A percentile compares a stretch with the other conserved stretches of the same genome.
Conservation (phyloP, 2,113 vertebrate species). For the Pseudorectes ferrugineus region DNA sequence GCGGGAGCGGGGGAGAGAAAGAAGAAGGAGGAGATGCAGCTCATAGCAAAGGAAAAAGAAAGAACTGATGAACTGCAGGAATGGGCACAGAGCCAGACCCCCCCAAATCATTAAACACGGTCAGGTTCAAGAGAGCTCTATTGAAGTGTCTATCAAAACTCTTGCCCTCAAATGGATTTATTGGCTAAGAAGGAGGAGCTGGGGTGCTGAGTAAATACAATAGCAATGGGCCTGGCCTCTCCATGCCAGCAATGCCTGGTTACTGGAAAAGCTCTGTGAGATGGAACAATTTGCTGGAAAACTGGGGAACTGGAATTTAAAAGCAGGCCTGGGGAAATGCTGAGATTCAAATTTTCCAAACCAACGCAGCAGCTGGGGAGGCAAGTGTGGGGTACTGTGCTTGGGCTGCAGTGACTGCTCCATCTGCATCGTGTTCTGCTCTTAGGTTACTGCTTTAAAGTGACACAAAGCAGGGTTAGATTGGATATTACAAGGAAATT, state of each 20-base stretch:
- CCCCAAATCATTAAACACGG: constrained; percentile 67
- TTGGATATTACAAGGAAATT: not conserved
- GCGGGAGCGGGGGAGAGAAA: not conserved
- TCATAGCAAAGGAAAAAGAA: not conserved
- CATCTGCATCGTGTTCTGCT: not conserved
- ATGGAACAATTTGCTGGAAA: not conserved
- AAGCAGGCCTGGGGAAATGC: not conserved
- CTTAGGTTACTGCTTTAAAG: too few species aligned
- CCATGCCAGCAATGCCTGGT: not conserved
- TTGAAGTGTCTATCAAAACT: constrained; percentile 70
- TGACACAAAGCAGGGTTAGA: not conserved
- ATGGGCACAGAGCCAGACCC: constrained; percentile 50
- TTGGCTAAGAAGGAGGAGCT: constrained; percentile 49
- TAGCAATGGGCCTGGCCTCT: constrained; percentile 1
- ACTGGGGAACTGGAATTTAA: not conserved
- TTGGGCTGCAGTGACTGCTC: not conserved
- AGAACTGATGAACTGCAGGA: constrained; percentile 35
- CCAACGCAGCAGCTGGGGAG: not conserved
- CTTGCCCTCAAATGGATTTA: constrained; percentile 72
- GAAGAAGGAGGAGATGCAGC: not conserved
- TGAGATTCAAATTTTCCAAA: not conserved
- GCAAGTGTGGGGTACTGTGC: accelerated
- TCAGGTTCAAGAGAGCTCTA: constrained; percentile 68
- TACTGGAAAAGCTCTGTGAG: constrained; percentile 10
- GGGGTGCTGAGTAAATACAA: constrained; percentile 33